A percentile compares a stretch with the other conserved stretches of the same genome.
Conservation (phyloP, 35 echinoderm and acorn worm genomes). For the Heliocidaris tuberculata region DNA sequence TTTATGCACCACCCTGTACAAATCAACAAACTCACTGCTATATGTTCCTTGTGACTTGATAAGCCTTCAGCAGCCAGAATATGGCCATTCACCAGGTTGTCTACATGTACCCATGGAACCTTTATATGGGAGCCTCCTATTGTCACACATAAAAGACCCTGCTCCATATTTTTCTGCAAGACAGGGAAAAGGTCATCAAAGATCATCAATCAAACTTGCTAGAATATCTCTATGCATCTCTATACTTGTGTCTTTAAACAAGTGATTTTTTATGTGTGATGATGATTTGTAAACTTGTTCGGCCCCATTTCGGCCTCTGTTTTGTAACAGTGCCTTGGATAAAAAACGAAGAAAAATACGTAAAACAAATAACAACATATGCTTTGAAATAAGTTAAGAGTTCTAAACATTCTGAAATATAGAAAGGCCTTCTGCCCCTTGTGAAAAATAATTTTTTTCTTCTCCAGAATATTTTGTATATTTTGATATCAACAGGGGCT, state of each 20-base stretch:
- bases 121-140: constrained; percentile 66
- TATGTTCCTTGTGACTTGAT: constrained; percentile 67
- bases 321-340: too few relatives aligned
- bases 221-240: not conserved
- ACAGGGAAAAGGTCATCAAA: not conserved
- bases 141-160: constrained; percentile 60
- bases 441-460: too few relatives aligned
- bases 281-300: too few relatives aligned
- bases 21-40: constrained; percentile 72
- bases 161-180: constrained; percentile 70
- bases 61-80: constrained; percentile 85
- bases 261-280: not conserved
- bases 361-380: too few relatives aligned
- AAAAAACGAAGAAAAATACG: too few relatives aligned
- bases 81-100: constrained; percentile 91
- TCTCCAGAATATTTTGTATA: too few relatives aligned
- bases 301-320: too few relatives aligned
- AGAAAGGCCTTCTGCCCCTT: too few relatives aligned
- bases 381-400: too few relatives aligned
- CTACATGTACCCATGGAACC: constrained; percentile 81
- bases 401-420: too few relatives aligned
- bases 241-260: not conserved
- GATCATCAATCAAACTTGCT: not conserved
- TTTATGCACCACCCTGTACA: not conserved
- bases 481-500: too few relatives aligned